These are phyloP conservation scores for Eretmochelys imbricata DNA, from an alignment of 2,113 vertebrate species.

Conservation along the genomic window DNA sequence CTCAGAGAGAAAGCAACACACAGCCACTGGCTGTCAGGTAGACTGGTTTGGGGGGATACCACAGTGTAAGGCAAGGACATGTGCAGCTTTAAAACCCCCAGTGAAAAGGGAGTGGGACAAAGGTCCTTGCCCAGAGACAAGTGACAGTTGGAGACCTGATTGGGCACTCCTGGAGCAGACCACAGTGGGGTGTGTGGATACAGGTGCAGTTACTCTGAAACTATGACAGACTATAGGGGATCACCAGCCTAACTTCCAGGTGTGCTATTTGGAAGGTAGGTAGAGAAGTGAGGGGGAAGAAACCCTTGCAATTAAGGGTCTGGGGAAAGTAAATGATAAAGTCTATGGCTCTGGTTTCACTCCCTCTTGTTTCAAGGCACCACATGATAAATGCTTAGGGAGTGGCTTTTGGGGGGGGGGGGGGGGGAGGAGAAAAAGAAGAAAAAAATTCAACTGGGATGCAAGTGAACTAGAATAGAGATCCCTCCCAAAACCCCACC, in stretches of 20 bases:
- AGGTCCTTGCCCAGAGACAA: not conserved
- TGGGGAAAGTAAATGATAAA: slow-evolving; percentile 8
- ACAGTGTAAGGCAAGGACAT: not conserved
- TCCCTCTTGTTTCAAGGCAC: slow-evolving; percentile 51
- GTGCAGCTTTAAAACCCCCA: not conserved
- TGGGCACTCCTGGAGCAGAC: not conserved
- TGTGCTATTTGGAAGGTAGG: not conserved
- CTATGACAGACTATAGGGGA: not conserved
- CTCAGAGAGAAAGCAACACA: not conserved
- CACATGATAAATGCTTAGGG: slow-evolving; percentile 40
- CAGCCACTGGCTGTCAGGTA: not conserved
- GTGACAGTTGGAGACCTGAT: not conserved
- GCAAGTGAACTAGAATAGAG: not conserved
- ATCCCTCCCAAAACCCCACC: not conserved
- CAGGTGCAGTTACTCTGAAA: not conserved
- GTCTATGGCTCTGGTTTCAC: slow-evolving; percentile 31
- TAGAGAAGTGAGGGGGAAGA: slow-evolving; percentile 3
- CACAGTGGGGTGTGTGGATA: not conserved
- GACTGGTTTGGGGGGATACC: not conserved
- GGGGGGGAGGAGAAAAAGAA: not conserved
- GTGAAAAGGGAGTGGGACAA: not conserved
- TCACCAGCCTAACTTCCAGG: not conserved
- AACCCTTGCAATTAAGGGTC: not conserved
- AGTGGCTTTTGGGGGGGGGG: not conserved
- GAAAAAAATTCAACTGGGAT: not conserved